phyloP scores from a whole-genome alignment of 2,113 vertebrate species.

The Raja brachyura region DNA sequence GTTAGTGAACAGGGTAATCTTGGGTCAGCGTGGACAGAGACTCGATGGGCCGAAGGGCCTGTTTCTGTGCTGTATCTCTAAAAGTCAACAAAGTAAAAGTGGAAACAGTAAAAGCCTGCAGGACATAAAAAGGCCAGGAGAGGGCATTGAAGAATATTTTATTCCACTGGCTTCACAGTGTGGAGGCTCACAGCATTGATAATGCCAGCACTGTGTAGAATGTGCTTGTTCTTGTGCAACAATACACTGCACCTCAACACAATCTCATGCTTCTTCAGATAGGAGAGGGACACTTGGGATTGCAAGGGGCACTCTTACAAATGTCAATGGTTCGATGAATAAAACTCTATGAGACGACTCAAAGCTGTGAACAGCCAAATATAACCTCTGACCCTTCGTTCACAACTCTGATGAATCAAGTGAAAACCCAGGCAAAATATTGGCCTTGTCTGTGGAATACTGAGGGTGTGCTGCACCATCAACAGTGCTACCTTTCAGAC shows the following conservation, averaged over 20 bases:
- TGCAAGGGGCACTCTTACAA: no score
- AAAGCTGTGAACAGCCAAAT: background rate
- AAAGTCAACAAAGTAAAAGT: background rate
- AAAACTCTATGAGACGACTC: background rate
- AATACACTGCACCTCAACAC: background rate
- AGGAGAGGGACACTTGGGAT: background rate
- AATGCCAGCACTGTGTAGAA: background rate
- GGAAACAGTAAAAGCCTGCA: background rate
- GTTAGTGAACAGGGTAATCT: no score
- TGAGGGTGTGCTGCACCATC: no score
- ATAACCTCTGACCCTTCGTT: background rate
- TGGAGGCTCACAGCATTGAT: background rate
- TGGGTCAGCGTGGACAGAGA: no score
- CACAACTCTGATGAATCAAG: background rate
- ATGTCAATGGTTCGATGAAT: no score
- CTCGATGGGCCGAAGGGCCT: no score
- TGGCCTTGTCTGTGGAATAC: no score
- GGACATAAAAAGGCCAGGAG: background rate
- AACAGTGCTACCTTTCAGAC: no score
- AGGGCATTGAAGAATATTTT: conserved; percentile 2
- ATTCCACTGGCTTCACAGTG: background rate
- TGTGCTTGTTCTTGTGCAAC: background rate
- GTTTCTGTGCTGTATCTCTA: no score
- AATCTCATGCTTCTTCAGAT: background rate
- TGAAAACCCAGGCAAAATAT: background rate